A percentile compares a stretch with the other conserved stretches of the same genome.
These are phyloP conservation scores for Anagyrus pseudococci DNA, from an alignment of 2,888 invertebrate species.

Conservation along the genomic window DNA sequence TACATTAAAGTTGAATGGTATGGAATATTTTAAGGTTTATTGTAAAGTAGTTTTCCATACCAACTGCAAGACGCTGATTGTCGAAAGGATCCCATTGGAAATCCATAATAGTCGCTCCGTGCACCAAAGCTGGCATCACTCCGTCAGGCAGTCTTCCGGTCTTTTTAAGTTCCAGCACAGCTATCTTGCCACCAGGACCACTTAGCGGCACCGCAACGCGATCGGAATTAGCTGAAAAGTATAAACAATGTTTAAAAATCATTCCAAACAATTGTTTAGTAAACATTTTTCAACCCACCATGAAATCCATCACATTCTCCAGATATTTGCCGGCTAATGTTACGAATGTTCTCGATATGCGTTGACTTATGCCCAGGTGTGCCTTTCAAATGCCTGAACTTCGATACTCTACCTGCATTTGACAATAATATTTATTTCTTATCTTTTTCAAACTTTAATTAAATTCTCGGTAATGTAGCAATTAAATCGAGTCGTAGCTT, in stretches of 20 bases:
- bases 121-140: constrained; percentile 86
- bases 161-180: constrained; percentile 81
- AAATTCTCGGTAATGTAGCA: constrained; percentile 42
- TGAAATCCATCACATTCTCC: constrained; percentile 95
- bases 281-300: constrained; percentile 64
- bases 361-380: constrained; percentile 89
- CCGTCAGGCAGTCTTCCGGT: constrained; percentile 81
- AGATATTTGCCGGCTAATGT: constrained; percentile 88
- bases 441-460: neutral
- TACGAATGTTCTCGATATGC: constrained; percentile 90
- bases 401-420: constrained; percentile 80
- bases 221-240: constrained; percentile 75
- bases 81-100: constrained; percentile 96
- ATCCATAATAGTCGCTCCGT: constrained; percentile 89
- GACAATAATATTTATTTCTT: neutral
- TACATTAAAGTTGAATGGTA: no score
- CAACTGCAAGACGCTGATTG: constrained; percentile 77
- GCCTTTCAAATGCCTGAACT: constrained; percentile 92
- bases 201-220: constrained; percentile 90
- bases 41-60: constrained; percentile 52
- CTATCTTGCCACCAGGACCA: constrained; percentile 90
- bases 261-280: neutral
- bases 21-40: neutral
- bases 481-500: constrained; percentile 42
- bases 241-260: neutral